Base-by-base conservation (phyloP, 2,888 invertebrate genomes). In the Ophioninae sp. region DNA sequence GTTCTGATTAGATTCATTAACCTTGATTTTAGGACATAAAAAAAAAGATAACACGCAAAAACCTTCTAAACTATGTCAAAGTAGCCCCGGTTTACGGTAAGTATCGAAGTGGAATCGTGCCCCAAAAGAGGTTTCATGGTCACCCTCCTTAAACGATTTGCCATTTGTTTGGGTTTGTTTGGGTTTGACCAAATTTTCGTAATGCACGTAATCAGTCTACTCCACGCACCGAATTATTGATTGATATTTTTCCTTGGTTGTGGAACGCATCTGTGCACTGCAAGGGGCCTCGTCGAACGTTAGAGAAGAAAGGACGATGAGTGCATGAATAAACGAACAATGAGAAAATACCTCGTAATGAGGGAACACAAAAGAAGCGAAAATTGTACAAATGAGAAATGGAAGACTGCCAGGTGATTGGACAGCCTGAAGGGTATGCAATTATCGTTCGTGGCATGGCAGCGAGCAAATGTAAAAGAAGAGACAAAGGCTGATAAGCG, bases 381-480 rank as follows among this genome's bases (percentile, higher is more conserved):
- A 37, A n/a, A 73, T 64, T 58, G 56, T 51, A 79, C 67, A 68
- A 68, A 78, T 51, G 73, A 83, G 74, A 51, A 58, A 73, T 44
- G 37, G 73, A 81, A 39, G 67, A 88, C 87, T 83, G 86, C 87
- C 77, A 82, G 86, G 84, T 64, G 78, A 78, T 20, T 71, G 71
- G 37, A 64, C 56, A 56, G 37, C n/a, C 79, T 71, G 81, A 44
- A 68, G 44, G 20, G 61, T 30, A 61, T 80, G 73, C 69, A 80
- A 82, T 72, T 73, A 59, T 69, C 67, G 74, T 51, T 69, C 75
- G 68, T 79, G 58, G 61, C 78, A 83, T 84, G 85, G 82, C 84
- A 82, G 85, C 74, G 84, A 86, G 76, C 69, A 72, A 81, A 76
- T 79, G 84, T 87, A 87, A 88, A 88, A 87, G 86, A 78, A 81